Evolutionary conservation across 2,888 invertebrate species (phyloP).

Genomic region (Clunio marinus): DNA sequence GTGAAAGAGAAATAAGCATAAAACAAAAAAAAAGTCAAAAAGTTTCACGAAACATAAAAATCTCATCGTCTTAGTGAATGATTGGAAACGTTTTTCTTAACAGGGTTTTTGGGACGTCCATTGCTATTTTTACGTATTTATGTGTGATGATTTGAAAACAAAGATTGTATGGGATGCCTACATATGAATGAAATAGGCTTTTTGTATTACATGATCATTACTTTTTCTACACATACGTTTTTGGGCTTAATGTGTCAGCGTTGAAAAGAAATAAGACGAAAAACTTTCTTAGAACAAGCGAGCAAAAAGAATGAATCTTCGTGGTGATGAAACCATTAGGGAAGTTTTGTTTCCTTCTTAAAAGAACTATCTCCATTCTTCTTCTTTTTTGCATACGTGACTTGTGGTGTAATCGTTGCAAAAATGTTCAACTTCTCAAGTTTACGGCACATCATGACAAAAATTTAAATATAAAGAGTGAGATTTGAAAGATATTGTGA

Average conservation of each 20-base stretch:
- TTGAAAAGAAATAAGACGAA: neutral
- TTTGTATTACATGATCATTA: conserved; percentile 22
- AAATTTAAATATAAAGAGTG: too few species aligned
- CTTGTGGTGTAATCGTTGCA: too few species aligned
- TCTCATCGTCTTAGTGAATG: neutral
- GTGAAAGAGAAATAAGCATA: too few species aligned
- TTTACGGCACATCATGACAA: too few species aligned
- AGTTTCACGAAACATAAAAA: too few species aligned
- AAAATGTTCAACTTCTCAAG: too few species aligned
- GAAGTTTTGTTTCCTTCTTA: too few species aligned
- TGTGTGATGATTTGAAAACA: neutral
- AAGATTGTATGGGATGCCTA: too few species aligned
- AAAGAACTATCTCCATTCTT: neutral
- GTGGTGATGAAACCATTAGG: neutral
- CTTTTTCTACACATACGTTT: conserved; percentile 5
- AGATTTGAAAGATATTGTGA: neutral
- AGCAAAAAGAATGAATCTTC: neutral
- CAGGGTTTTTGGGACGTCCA: too few species aligned
- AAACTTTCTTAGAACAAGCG: too few species aligned
- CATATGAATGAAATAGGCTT: neutral
- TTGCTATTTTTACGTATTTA: too few species aligned
- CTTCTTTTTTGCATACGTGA: neutral
- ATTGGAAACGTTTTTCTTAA: neutral
- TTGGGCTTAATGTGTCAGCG: conserved; percentile 3
- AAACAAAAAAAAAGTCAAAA: too few species aligned